Conservation (phyloP, 1,140 invertebrate species). For the Eueides isabella region DNA sequence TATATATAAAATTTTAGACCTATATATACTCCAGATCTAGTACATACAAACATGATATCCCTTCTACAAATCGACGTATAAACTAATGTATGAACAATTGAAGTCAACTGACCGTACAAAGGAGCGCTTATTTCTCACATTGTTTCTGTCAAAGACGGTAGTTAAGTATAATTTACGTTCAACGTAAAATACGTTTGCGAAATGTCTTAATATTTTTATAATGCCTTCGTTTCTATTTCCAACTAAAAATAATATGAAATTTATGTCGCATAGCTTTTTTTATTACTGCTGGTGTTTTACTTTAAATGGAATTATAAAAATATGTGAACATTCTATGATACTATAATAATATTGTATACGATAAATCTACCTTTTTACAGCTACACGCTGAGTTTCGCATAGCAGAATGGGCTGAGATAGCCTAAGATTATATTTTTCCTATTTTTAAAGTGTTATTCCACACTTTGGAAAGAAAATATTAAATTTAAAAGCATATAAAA, state of each 20-base stretch:
- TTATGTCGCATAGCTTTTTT: background rate
- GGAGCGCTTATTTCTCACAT: background rate
- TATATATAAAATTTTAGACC: no score
- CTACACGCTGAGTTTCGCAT: no score
- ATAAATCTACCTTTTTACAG: no score
- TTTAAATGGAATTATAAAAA: background rate
- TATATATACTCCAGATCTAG: background rate
- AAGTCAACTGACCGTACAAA: constrained; percentile 1
- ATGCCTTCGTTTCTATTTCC: background rate
- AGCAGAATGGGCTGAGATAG: no score
- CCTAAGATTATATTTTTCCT: no score
- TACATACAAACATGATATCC: background rate
- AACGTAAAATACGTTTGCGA: background rate
- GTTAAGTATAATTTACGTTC: constrained; percentile 6
- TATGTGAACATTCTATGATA: no score
- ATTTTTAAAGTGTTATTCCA: no score
- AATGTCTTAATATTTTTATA: constrained; percentile 5
- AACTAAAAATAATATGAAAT: background rate
- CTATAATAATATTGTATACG: no score
- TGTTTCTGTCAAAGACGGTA: constrained; percentile 11
- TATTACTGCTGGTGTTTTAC: background rate
- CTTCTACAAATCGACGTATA: constrained; percentile 4
- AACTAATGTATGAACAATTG: background rate
- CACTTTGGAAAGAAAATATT: no score
- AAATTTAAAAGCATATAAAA: no score